Base-by-base conservation (phyloP, 1,140 invertebrate genomes). In the Amphibalanus amphitrite region DNA sequence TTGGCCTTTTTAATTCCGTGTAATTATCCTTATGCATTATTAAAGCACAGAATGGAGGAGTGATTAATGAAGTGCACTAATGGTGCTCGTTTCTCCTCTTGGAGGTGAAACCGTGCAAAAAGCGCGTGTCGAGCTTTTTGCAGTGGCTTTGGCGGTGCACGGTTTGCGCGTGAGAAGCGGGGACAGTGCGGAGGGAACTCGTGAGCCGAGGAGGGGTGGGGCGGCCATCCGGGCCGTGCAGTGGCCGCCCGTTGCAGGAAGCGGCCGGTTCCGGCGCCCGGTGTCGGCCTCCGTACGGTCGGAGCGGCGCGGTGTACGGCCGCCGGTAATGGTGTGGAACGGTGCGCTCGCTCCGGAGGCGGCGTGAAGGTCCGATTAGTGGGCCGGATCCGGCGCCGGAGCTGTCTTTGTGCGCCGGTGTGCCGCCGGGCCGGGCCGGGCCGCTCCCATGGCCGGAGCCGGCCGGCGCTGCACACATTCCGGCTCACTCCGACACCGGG, bases 61-160 rank as follows among this genome's bases (percentile, higher is more conserved):
- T 59, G 47, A 59, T 59, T 59, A 59, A 59, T 59, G 47, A 59
- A 59, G 47, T 59, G 47, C 47, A 59, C 47, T 59, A 59, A 59
- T 59, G 47, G 47, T 59, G 47, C 47, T 59, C 47, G 47, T 59
- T 59, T 59, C 47, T 59, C 47, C 20, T 23, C 47, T 8, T 20
- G 13, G 47, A 59, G 47, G 47, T 59, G 47, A 59, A 59, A 59
- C 47, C 13, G 47, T 59, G 47, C 47, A 59, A 59, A 59, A 59
- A 59, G 47, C 20, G 47, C 23, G 47, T 59, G 47, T 59, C 47
- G 47, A 20, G 10, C 47, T 59, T 59, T 59, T 59, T 59, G 47
- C 47, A 59, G 47, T 23, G 47, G 10, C 47, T 3, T 8, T 20
- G 47, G 10, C 47, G 10, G 47, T 20, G 47, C 20, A 59, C 47